phyloP scores from a whole-genome alignment of 2,888 invertebrate species.

The Cerastis rubricosa region DNA sequence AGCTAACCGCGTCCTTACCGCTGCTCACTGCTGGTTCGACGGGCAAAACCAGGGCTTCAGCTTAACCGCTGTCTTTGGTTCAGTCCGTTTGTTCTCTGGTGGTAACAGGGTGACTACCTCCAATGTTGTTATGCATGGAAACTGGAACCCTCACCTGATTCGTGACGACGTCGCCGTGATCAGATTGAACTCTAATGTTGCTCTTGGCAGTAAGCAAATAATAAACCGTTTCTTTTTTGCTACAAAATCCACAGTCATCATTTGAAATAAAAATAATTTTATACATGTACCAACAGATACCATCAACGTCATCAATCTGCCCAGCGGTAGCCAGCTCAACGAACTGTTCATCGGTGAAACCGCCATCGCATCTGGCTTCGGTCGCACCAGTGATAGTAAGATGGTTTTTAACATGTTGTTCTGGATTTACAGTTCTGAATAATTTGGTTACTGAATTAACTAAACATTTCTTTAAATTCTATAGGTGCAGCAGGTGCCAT shows the following conservation, averaged over 20 bases:
- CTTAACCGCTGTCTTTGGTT: slow-evolving; percentile 76
- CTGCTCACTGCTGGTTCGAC: slow-evolving; percentile 82
- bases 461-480: background rate
- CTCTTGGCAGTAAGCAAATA: slow-evolving; percentile 29
- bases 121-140: slow-evolving; percentile 70
- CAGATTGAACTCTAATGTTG: slow-evolving; percentile 46
- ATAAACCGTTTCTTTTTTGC: too few species aligned
- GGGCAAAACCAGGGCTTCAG: slow-evolving; percentile 74
- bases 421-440: background rate
- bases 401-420: background rate
- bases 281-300: slow-evolving; percentile 55
- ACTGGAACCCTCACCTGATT: slow-evolving; percentile 72
- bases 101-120: slow-evolving; percentile 72
- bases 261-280: too few species aligned
- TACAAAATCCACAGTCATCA: too few species aligned
- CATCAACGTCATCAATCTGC: slow-evolving; percentile 71
- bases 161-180: slow-evolving; percentile 78
- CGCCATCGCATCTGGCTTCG: slow-evolving; percentile 80
- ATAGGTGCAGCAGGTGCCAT: slow-evolving; percentile 8
- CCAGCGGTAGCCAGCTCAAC: slow-evolving; percentile 59
- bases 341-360: slow-evolving; percentile 65
- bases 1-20: slow-evolving; percentile 72
- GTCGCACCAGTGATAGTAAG: slow-evolving; percentile 48
- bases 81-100: slow-evolving; percentile 72
- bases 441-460: background rate